These are phyloP conservation scores for Tyria jacobaeae DNA, from an alignment of 2,888 invertebrate genomes.

Conservation along the genomic window DNA sequence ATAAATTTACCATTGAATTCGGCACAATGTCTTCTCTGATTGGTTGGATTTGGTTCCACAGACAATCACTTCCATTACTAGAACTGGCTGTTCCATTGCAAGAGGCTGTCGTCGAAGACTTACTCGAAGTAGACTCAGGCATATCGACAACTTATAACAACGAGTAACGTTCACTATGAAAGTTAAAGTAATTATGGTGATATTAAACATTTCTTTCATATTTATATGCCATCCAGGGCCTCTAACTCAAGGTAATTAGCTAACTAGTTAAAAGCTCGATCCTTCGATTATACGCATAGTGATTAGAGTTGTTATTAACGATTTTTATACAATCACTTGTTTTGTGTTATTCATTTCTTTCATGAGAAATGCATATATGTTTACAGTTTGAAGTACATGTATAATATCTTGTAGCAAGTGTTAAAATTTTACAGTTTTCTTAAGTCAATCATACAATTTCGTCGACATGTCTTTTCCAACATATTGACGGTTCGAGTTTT, in stretches of 20 bases:
- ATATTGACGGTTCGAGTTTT: no score
- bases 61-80: constrained; percentile 44
- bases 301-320: constrained; percentile 35
- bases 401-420: no score
- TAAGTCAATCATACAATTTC: no score
- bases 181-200: constrained; percentile 55
- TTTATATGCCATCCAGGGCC: constrained; percentile 59
- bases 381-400: no score
- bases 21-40: constrained; percentile 29
- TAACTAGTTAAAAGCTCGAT: constrained; percentile 46
- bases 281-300: constrained; percentile 49
- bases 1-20: constrained; percentile 52
- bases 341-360: no score
- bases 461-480: no score
- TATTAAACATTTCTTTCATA: constrained; percentile 51
- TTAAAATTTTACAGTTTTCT: no score
- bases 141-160: constrained; percentile 28
- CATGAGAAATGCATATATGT: no score
- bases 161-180: constrained; percentile 54
- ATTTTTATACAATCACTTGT: constrained; percentile 1
- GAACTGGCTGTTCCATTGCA: constrained; percentile 26
- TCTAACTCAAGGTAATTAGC: constrained; percentile 52
- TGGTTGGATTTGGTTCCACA: constrained; percentile 50
- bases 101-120: constrained; percentile 23
- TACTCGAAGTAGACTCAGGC: constrained; percentile 40